These are phyloP conservation scores for Chaenodraco wilsoni DNA, from an alignment of 2,797 vertebrate genomes.

Conservation along the genomic window DNA sequence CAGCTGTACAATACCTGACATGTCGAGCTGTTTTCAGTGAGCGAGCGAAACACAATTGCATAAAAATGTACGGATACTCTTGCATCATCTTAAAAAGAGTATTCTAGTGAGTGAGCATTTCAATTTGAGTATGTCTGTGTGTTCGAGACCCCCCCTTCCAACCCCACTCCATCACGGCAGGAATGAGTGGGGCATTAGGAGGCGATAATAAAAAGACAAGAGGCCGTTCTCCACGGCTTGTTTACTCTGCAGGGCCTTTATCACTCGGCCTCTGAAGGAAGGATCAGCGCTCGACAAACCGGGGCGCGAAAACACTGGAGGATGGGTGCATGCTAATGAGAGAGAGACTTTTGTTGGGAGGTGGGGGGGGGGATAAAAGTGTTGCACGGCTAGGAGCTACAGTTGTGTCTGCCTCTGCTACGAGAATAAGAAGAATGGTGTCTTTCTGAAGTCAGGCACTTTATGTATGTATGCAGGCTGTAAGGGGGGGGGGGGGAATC, in stretches of 20 bases:
- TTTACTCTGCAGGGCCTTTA: constrained; percentile 61
- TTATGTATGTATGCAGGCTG: constrained; percentile 34
- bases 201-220: constrained; percentile 67
- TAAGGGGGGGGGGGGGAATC: constrained; percentile 16
- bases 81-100: not conserved
- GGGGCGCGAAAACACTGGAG: constrained; percentile 52
- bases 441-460: constrained; percentile 31
- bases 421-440: constrained; percentile 23
- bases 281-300: constrained; percentile 59
- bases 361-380: constrained; percentile 41
- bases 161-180: constrained; percentile 23
- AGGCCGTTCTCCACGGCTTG: constrained; percentile 69
- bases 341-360: constrained; percentile 31
- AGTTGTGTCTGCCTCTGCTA: constrained; percentile 24
- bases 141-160: not conserved
- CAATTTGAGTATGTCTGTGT: not conserved
- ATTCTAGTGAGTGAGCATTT: not conserved
- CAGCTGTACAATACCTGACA: constrained; percentile 37
- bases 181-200: constrained; percentile 49
- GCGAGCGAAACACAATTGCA: constrained; percentile 13
- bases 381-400: constrained; percentile 25
- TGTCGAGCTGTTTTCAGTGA: not conserved
- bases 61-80: constrained; percentile 9
- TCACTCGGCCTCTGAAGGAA: constrained; percentile 53
- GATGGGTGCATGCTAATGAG: constrained; percentile 71